These are phyloP conservation scores for Calonectris borealis DNA, from an alignment of 2,113 vertebrate genomes.

Conservation along the genomic window DNA sequence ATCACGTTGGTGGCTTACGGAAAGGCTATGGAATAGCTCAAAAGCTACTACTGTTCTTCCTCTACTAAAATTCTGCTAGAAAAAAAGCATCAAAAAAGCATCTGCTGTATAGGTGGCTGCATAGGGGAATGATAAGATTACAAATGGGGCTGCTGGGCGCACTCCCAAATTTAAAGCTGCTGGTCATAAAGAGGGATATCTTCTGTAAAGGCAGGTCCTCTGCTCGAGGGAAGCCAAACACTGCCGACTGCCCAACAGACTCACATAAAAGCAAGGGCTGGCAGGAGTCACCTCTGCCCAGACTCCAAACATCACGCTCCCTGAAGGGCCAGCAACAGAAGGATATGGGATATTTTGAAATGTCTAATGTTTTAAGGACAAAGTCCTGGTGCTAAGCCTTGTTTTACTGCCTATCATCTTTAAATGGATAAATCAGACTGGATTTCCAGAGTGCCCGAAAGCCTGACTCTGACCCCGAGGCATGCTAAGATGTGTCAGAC, in stretches of 20 bases:
- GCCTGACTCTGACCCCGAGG: not conserved
- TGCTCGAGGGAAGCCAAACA: not conserved
- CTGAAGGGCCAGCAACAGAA: not conserved
- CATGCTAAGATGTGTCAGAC: not conserved
- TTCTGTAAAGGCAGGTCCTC: not conserved
- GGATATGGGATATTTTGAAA: not conserved
- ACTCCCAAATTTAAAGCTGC: not conserved
- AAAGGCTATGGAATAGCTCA: not conserved
- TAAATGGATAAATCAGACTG: not conserved
- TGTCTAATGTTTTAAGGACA: not conserved
- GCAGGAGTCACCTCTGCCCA: not conserved
- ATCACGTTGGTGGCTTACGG: accelerated
- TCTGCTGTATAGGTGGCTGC: not conserved
- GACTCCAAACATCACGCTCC: not conserved
- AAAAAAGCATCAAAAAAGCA: not conserved
- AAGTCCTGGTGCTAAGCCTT: not conserved
- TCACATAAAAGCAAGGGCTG: not conserved
- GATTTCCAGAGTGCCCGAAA: not conserved
- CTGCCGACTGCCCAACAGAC: not conserved
- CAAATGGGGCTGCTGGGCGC: not conserved
- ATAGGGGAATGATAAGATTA: not conserved
- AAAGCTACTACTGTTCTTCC: not conserved
- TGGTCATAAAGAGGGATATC: not conserved
- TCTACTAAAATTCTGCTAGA: not conserved
- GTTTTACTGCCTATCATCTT: not conserved